Evolutionary conservation across 2,113 vertebrate species (phyloP).

Genomic region (Gallinago paraguaiae): DNA sequence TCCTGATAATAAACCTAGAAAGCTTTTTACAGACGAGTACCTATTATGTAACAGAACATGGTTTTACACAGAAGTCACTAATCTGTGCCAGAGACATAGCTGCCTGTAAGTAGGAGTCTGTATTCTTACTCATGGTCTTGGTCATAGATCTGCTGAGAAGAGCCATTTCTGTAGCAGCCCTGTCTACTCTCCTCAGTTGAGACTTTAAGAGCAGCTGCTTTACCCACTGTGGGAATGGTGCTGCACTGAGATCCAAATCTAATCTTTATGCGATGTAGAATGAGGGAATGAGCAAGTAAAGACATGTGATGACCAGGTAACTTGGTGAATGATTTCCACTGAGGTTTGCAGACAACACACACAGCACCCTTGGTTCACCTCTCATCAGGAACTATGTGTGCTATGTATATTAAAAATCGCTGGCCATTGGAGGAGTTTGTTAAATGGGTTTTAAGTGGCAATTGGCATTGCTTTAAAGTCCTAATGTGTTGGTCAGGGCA

Average conservation of each 20-base stretch:
- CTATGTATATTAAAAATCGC: not conserved
- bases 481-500: not conserved
- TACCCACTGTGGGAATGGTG: not conserved
- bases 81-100: not conserved
- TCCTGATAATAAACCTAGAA: not conserved
- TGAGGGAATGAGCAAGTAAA: not conserved
- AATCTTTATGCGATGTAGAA: not conserved
- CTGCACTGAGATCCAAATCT: not conserved
- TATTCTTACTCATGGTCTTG: not conserved
- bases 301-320: not conserved
- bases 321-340: not conserved
- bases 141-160: not conserved
- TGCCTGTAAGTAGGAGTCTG: not conserved
- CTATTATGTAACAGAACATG: not conserved
- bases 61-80: not conserved
- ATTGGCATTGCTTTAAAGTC: not conserved
- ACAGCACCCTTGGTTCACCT: not conserved
- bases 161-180: not conserved
- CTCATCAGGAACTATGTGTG: not conserved
- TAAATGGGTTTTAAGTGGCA: not conserved
- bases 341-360: not conserved
- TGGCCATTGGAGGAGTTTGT: not conserved
- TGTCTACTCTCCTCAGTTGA: not conserved
- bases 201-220: not conserved
- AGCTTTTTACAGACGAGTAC: not conserved